Conservation (phyloP, 1,140 invertebrate species). For the Magallana ariakensis region DNA sequence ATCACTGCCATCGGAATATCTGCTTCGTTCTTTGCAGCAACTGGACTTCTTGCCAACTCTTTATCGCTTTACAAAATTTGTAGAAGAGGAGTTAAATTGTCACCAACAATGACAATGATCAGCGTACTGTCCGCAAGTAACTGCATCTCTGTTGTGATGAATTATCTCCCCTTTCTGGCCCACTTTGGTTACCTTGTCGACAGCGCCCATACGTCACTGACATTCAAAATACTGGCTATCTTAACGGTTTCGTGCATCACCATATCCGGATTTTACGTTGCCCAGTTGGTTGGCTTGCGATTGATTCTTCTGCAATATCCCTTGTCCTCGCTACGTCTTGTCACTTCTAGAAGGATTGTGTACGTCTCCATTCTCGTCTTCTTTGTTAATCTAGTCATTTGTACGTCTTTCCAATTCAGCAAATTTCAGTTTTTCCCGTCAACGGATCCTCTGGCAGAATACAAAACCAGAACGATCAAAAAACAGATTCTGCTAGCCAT, state of each 20-base stretch:
- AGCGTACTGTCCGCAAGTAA: not conserved
- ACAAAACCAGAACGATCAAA: not conserved
- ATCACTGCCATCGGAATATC: not conserved
- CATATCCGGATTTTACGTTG: not conserved
- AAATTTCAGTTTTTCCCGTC: not conserved
- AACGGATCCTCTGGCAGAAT: not conserved
- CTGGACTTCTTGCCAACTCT: not conserved
- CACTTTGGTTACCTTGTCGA: not conserved
- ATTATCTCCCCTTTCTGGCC: not conserved
- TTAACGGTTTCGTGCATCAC: not conserved
- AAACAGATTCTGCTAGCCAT: not conserved
- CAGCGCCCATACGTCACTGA: not conserved
- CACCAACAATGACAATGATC: not conserved
- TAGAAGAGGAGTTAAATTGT: not conserved
- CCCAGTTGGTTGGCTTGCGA: not conserved
- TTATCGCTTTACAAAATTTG: not conserved
- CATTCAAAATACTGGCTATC: not conserved
- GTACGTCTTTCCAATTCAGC: not conserved
- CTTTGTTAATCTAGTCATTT: not conserved
- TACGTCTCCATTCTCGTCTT: not conserved
- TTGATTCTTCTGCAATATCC: not conserved
- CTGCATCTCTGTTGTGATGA: not conserved
- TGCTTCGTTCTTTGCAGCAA: not conserved
- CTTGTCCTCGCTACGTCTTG: not conserved
- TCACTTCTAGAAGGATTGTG: not conserved